Conservation (phyloP, 2,888 invertebrate species). For the Torymus auratus region DNA sequence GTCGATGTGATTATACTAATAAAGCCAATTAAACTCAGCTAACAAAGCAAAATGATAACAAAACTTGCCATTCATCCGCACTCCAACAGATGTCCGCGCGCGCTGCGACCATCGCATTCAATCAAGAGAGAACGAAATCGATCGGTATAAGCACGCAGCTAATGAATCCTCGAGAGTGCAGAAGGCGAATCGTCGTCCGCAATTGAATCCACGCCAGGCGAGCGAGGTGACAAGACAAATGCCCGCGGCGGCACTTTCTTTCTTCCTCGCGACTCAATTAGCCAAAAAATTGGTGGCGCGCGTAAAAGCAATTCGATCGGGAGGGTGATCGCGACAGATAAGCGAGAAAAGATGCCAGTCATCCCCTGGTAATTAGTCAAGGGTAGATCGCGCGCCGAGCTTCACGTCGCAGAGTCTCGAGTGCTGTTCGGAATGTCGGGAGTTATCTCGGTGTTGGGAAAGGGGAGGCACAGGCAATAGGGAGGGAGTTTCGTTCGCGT, state of each 20-base stretch:
- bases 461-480: background rate
- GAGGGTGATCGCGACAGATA: constrained; percentile 66
- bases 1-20: background rate
- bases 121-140: constrained; percentile 11
- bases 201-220: constrained; percentile 1
- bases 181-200: no score
- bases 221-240: constrained; percentile 52
- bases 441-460: background rate
- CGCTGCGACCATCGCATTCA: background rate
- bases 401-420: constrained; percentile 1
- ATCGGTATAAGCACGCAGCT: constrained; percentile 16
- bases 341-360: constrained; percentile 75
- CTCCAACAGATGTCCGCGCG: constrained; percentile 1
- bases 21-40: background rate
- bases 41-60: constrained; percentile 30
- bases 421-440: background rate
- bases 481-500: constrained; percentile 10
- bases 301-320: constrained; percentile 75
- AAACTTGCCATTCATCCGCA: constrained; percentile 14
- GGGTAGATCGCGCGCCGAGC: constrained; percentile 63
- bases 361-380: constrained; percentile 76
- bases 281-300: constrained; percentile 47
- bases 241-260: background rate
- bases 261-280: constrained; percentile 40
- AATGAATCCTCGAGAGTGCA: constrained; percentile 29